A percentile compares a stretch with the other conserved stretches of the same genome.
These are phyloP conservation scores for Polydrusus pterygomalis DNA, from an alignment of 2,888 invertebrate species.

Conservation along the genomic window DNA sequence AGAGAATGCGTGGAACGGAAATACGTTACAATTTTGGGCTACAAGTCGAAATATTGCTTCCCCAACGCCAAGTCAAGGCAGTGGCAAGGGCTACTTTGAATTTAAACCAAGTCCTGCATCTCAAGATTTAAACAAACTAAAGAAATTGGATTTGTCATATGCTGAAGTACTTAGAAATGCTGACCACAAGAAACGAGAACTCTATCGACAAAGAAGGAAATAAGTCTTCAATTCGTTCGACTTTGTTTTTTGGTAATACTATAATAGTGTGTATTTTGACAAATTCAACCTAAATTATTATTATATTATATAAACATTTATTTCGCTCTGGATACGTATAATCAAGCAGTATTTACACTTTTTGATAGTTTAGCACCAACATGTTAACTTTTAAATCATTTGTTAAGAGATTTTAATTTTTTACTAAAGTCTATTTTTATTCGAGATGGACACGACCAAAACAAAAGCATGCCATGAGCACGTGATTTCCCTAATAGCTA, in stretches of 20 bases:
- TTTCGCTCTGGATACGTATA: too few relatives aligned
- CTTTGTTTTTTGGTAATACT: background rate
- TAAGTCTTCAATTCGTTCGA: constrained; percentile 41
- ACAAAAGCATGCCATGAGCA: too few relatives aligned
- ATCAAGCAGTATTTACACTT: too few relatives aligned
- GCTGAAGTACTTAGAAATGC: constrained; percentile 88
- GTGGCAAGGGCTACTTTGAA: constrained; percentile 69
- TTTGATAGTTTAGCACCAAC: too few relatives aligned
- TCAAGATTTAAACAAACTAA: constrained; percentile 87
- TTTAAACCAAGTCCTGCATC: constrained; percentile 84
- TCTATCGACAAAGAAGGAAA: constrained; percentile 60
- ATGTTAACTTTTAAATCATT: too few relatives aligned
- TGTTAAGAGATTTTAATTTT: too few relatives aligned
- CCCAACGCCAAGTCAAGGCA: constrained; percentile 77
- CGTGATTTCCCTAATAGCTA: too few relatives aligned
- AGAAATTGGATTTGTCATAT: constrained; percentile 88
- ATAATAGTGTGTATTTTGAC: constrained; percentile 6
- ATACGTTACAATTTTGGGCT: constrained; percentile 80
- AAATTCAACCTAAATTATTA: background rate
- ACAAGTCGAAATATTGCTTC: constrained; percentile 74
- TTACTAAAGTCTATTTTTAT: too few relatives aligned
- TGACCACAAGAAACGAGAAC: constrained; percentile 72
- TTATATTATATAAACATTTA: background rate
- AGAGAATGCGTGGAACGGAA: constrained; percentile 78
- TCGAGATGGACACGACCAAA: too few relatives aligned